Conservation (phyloP, 2,888 invertebrate genomes). For the Polymixis lichenea region DNA sequence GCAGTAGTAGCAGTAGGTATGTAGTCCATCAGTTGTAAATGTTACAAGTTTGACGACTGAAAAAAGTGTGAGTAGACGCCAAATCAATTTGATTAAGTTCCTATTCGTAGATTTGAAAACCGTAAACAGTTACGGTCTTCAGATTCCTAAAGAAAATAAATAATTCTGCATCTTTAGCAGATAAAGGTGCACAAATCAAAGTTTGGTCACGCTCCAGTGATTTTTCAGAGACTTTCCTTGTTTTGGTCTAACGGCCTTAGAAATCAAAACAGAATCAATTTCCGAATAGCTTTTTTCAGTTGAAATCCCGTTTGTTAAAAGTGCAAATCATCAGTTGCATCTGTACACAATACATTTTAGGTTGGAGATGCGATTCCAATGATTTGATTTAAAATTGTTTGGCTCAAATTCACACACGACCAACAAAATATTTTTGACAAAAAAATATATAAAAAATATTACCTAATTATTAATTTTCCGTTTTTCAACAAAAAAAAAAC, state of each 20-base stretch:
- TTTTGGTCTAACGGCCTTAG: constrained; percentile 44
- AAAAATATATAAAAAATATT: constrained; percentile 1
- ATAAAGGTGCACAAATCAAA: constrained; percentile 52
- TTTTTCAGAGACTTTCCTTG: constrained; percentile 41
- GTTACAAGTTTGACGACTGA: not conserved
- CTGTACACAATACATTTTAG: constrained; percentile 34
- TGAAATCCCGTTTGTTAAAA: constrained; percentile 58
- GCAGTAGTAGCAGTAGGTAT: not conserved
- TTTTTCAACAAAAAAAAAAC: not conserved
- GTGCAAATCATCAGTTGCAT: constrained; percentile 59
- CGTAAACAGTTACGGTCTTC: constrained; percentile 27
- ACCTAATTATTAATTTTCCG: not conserved
- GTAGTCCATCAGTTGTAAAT: not conserved
- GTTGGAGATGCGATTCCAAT: constrained; percentile 26
- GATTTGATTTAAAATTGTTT: constrained; percentile 58
- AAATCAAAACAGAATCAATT: constrained; percentile 57
- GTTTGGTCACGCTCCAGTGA: constrained; percentile 39
- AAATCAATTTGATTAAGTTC: constrained; percentile 41
- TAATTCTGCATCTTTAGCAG: constrained; percentile 43
- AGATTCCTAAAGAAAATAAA: constrained; percentile 26
- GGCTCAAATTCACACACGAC: constrained; percentile 36
- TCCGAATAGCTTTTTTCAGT: constrained; percentile 41
- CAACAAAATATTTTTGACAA: constrained; percentile 5
- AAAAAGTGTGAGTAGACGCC: constrained; percentile 9
- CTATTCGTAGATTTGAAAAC: constrained; percentile 23